These are phyloP conservation scores for Calypte anna DNA, from an alignment of 2,113 vertebrate genomes.

Conservation along the genomic window DNA sequence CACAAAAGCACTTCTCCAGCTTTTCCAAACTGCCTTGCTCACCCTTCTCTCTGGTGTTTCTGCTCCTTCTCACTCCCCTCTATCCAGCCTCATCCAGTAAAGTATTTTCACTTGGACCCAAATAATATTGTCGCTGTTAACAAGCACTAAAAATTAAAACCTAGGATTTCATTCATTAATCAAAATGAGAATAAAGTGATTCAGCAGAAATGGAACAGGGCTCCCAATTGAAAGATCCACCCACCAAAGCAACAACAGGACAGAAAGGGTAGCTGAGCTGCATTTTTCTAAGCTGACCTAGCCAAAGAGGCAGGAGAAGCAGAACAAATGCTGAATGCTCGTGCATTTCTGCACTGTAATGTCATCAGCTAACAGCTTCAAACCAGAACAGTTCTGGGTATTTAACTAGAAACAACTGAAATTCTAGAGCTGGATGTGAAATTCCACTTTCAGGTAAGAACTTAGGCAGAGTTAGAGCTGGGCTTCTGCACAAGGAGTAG, in stretches of 20 bases:
- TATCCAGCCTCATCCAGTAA: background rate
- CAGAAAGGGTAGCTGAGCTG: slow-evolving; percentile 22
- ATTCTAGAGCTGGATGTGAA: background rate
- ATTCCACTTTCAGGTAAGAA: background rate
- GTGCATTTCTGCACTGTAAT: background rate
- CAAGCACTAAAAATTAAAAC: background rate
- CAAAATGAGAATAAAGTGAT: slow-evolving; percentile 6
- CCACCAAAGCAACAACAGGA: background rate
- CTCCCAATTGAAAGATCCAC: background rate
- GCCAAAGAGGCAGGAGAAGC: slow-evolving; percentile 4
- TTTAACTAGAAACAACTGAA: background rate
- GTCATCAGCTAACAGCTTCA: background rate
- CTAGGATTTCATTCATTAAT: background rate
- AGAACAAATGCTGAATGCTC: background rate
- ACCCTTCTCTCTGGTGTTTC: background rate
- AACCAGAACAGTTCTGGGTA: background rate
- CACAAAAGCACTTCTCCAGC: background rate
- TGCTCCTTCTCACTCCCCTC: background rate
- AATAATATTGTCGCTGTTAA: background rate
- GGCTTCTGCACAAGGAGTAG: background rate
- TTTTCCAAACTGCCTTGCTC: background rate
- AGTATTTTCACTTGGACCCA: background rate
- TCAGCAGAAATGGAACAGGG: slow-evolving; percentile 13
- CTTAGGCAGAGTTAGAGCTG: background rate
- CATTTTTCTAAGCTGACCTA: slow-evolving; percentile 37